Percentiles rank a stretch among this genome's conserved stretches.
Evolutionary conservation across 2,888 invertebrate genomes (phyloP).

Genomic region (Dendrolimus houi): DNA sequence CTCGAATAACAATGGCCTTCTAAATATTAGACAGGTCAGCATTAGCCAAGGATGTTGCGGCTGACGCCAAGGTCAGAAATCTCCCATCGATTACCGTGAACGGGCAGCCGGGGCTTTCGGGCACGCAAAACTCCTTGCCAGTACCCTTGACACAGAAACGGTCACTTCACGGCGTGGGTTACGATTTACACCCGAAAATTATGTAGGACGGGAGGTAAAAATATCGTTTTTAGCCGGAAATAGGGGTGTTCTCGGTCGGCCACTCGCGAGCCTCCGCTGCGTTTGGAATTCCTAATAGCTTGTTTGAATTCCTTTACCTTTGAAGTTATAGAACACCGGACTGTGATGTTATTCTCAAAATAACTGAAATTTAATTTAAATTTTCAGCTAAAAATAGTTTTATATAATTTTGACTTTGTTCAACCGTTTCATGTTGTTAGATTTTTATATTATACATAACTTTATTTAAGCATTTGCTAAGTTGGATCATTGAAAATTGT

Average conservation of each 20-base stretch:
- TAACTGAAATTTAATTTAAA: neutral
- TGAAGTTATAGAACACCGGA: neutral
- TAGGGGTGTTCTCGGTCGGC: neutral
- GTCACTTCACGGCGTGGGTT: constrained; percentile 34
- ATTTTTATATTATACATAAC: too few species aligned
- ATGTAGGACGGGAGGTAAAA: constrained; percentile 39
- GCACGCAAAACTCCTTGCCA: constrained; percentile 65
- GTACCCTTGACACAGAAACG: constrained; percentile 70
- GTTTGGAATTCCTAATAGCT: neutral
- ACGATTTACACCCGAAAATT: constrained; percentile 45
- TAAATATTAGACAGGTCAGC: constrained; percentile 49
- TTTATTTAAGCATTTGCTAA: too few species aligned
- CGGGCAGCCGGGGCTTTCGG: constrained; percentile 20
- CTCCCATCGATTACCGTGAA: constrained; percentile 62
- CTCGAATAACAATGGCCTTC: constrained; percentile 25
- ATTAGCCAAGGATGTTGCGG: constrained; percentile 52
- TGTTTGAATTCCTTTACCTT: neutral
- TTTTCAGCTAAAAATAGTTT: too few species aligned
- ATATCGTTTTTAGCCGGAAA: neutral
- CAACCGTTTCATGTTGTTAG: too few species aligned
- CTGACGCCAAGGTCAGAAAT: constrained; percentile 64
- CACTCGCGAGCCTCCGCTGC: neutral
- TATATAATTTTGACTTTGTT: too few species aligned
- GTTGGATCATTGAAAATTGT: too few species aligned
- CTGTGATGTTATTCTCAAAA: neutral